Percentiles rank a stretch among this genome's conserved stretches.
phyloP scores from a whole-genome alignment of 2,888 invertebrate species.

The Chrysomela aeneicollis region DNA sequence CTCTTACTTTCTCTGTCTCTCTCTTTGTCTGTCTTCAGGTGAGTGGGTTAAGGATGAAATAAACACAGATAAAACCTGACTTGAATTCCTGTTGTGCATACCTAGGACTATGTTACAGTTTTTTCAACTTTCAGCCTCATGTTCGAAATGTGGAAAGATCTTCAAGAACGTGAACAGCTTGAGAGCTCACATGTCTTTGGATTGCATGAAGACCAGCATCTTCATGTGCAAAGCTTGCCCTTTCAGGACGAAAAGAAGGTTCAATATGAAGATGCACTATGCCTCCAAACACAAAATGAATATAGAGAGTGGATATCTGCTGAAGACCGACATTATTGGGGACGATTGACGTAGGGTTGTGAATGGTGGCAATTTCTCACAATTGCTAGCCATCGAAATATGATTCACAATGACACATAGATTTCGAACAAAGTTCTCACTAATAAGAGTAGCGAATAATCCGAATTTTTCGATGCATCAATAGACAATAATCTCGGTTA shows the following conservation, averaged over 20 bases:
- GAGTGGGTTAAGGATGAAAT: not conserved
- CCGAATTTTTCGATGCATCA: too few relatives aligned
- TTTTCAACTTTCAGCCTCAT: constrained; percentile 29
- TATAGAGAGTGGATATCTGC: constrained; percentile 33
- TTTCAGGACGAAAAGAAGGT: constrained; percentile 48
- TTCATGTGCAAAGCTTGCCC: constrained; percentile 46
- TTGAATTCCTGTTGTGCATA: too few relatives aligned
- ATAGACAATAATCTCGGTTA: too few relatives aligned
- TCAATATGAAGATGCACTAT: constrained; percentile 50
- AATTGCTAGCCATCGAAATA: too few relatives aligned
- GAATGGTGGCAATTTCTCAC: too few relatives aligned
- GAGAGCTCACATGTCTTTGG: constrained; percentile 51
- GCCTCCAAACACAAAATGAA: constrained; percentile 45
- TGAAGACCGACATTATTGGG: constrained; percentile 8
- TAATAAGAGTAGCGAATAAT: too few relatives aligned
- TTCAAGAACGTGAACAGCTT: constrained; percentile 53
- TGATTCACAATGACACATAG: too few relatives aligned
- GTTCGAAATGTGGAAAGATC: constrained; percentile 49
- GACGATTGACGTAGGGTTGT: not conserved
- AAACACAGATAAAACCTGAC: not conserved
- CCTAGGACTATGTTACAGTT: not conserved
- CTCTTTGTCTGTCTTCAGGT: not conserved
- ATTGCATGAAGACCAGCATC: constrained; percentile 47
- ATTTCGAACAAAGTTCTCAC: too few relatives aligned
- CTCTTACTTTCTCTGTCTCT: too few relatives aligned